Evolutionary conservation across 2,113 vertebrate species (phyloP).

Genomic region (Leucopsar rothschildi): DNA sequence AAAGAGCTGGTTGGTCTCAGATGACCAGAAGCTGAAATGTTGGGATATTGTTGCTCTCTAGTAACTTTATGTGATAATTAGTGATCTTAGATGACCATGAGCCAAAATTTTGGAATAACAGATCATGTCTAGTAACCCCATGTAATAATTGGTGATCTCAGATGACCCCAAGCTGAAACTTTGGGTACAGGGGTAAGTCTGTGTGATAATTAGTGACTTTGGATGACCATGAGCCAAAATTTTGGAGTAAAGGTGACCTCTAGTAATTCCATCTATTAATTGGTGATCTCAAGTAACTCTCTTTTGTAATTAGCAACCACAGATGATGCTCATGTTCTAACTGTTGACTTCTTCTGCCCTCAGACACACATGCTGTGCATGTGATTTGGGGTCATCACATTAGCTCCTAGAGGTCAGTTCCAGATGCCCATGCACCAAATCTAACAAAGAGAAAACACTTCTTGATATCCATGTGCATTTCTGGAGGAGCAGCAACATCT

Average conservation of each 20-base stretch:
- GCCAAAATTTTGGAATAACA: not conserved
- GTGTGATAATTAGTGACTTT: not conserved
- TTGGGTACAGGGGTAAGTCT: not conserved
- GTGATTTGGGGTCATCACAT: not conserved
- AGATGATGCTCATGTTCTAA: not conserved
- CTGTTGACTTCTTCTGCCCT: not conserved
- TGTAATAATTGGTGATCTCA: not conserved
- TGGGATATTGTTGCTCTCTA: not conserved
- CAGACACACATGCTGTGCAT: rapidly evolving
- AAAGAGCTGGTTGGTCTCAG: too few relatives aligned
- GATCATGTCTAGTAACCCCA: not conserved
- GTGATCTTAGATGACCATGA: not conserved
- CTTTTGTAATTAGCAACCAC: not conserved
- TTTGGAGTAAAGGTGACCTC: not conserved
- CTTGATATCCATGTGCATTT: not conserved
- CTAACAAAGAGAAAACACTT: not conserved
- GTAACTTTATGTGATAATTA: not conserved
- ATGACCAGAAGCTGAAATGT: not conserved
- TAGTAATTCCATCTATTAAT: not conserved
- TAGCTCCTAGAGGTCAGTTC: too few relatives aligned
- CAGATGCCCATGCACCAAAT: too few relatives aligned
- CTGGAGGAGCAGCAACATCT: not conserved
- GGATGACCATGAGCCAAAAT: not conserved
- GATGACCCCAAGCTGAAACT: not conserved
- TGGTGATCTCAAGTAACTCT: not conserved